Conservation (phyloP, 2,797 vertebrate species). For the Falco cherrug region DNA sequence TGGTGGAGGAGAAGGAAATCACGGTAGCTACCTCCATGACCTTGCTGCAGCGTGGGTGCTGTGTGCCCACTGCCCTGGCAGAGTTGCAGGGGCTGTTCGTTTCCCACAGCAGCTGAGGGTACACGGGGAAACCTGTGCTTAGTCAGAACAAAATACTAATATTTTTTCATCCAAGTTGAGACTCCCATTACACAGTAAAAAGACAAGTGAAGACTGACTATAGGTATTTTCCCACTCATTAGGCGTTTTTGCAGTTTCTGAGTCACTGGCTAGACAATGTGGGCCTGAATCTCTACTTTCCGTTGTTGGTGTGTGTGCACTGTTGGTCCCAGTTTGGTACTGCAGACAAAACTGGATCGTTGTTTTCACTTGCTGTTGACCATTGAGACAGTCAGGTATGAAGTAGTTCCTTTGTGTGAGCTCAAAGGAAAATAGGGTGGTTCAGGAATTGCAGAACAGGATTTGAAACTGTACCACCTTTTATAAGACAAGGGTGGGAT, state of each 20-base stretch:
- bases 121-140: conserved; percentile 35
- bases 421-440: neutral
- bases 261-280: conserved; percentile 11
- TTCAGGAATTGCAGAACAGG: neutral
- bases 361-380: accelerated
- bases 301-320: neutral
- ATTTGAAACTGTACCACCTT: neutral
- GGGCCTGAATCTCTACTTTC: neutral
- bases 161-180: neutral
- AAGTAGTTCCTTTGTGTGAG: neutral
- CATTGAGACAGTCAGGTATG: accelerated
- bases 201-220: conserved; percentile 41
- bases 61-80: conserved; percentile 17
- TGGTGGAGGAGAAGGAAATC: conserved; percentile 18
- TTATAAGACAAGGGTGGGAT: neutral
- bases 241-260: conserved; percentile 18
- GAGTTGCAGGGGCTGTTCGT: neutral
- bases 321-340: neutral
- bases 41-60: neutral
- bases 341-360: neutral
- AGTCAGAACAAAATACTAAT: conserved; percentile 54
- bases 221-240: conserved; percentile 50
- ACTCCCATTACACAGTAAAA: conserved; percentile 39
- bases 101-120: neutral
- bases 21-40: neutral